These are phyloP conservation scores for Orientallactaga bullata DNA, from an alignment of 2,113 vertebrate species.

Conservation along the genomic window DNA sequence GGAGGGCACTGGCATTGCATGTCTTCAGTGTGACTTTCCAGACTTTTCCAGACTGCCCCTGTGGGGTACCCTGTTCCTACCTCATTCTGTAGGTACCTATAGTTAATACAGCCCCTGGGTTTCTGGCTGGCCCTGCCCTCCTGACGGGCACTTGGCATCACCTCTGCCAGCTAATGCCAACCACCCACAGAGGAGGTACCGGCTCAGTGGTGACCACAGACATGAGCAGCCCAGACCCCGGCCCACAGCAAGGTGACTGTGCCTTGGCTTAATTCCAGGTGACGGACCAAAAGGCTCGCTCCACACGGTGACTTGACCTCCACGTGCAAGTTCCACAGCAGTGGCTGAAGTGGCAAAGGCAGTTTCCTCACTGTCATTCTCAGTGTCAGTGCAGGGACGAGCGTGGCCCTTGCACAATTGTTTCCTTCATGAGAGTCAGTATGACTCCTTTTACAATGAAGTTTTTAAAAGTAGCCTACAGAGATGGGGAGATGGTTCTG, in stretches of 20 bases:
- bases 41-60: not conserved
- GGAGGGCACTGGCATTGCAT: too few species aligned
- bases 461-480: too few species aligned
- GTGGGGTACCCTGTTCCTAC: rapidly evolving
- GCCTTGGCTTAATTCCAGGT: not conserved
- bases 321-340: not conserved
- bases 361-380: not conserved
- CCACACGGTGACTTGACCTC: rapidly evolving
- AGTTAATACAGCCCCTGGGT: too few species aligned
- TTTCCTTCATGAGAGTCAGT: not conserved
- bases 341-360: not conserved
- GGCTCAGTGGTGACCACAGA: not conserved
- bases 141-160: rapidly evolving
- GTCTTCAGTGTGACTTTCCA: not conserved
- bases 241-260: too few species aligned
- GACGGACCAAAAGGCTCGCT: not conserved
- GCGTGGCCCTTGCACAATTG: too few species aligned
- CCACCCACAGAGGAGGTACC: rapidly evolving
- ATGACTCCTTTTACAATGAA: not conserved
- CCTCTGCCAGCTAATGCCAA: not conserved
- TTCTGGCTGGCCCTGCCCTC: not conserved
- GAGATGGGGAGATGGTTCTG: too few species aligned
- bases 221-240: too few species aligned
- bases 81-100: too few species aligned
- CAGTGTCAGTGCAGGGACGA: not conserved